These are phyloP conservation scores for Pachydiplax longipennis DNA, from an alignment of 2,888 invertebrate species.

Conservation along the genomic window DNA sequence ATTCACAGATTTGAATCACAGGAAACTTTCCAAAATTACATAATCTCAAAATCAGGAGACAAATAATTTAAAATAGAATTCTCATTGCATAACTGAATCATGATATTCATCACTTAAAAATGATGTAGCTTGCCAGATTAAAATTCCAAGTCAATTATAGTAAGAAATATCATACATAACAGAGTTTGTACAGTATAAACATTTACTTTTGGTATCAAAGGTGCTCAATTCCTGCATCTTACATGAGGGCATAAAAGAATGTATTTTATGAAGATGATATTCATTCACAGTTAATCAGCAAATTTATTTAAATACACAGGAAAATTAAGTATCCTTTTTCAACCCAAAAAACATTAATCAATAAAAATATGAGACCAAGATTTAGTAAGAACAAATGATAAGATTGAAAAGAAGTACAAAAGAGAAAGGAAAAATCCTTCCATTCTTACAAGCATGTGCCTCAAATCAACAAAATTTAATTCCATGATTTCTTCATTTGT, in stretches of 20 bases:
- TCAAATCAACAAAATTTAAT: no score
- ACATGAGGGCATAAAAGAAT: not conserved
- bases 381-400: no score
- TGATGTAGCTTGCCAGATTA: not conserved
- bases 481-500: no score
- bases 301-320: not conserved
- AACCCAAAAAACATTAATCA: no score
- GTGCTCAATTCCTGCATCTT: not conserved
- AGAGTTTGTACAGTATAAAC: not conserved
- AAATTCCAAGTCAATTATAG: no score
- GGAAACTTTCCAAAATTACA: not conserved
- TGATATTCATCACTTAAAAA: not conserved
- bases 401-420: no score
- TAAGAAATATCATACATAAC: not conserved
- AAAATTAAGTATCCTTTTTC: no score
- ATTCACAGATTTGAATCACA: not conserved
- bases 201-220: not conserved
- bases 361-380: no score
- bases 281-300: not conserved
- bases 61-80: not conserved
- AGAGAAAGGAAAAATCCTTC: no score
- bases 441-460: no score
- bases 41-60: not conserved
- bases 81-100: not conserved
- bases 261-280: not conserved